Base-by-base conservation (phyloP, 2,113 vertebrate species). In the Ceratotherium simum region DNA sequence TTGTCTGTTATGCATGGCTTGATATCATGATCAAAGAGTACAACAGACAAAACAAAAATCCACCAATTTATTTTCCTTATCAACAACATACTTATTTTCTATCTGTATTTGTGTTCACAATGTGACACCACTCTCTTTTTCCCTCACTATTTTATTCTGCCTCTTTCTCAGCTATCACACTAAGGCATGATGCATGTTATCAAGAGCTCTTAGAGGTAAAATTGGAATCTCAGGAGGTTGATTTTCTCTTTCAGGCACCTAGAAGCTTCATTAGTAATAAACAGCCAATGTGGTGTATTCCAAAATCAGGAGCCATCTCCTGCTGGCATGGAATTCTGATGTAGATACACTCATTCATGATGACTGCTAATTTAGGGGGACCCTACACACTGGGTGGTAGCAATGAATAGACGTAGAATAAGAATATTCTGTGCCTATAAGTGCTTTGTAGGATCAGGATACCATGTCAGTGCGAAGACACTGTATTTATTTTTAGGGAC, bases 261-360 rank as follows among this genome's bases (percentile, higher is more conserved):
- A n/a, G 69, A 65, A 16, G 16, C 17, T 36, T 39, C 29, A 58
- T 48, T 72, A 75, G 58, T 54, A 42, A 54, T 29, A 21, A 48
- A 51, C 8, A 31, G 58, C 48, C 58, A 46, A 4, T 1, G 2
- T 10, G 62, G 9, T 23, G 0, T 16, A 51, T 12, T 56, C n/a
- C 33, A 21, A 81, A 87, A 33, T 33, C 69, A 75, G 17, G 31
- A 4, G 80, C 17, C 64, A 12, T 8, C 42, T 48, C 58, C 42
- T 29, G 17, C 4, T 20, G 8, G 18, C 65, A 36, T 33, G 81
- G 81, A 78, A 39, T 39, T 48, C 10, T 6, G 33, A 39, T 13
- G 11, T 29, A 8, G 36, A 23, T 27, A 67, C n/a, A 39, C 2
- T 21, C 51, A n/a, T 6, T 92, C 29, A 1, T 3, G 42, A 8